phyloP scores from a whole-genome alignment of 2,888 invertebrate species.

The Papilio gigon region DNA sequence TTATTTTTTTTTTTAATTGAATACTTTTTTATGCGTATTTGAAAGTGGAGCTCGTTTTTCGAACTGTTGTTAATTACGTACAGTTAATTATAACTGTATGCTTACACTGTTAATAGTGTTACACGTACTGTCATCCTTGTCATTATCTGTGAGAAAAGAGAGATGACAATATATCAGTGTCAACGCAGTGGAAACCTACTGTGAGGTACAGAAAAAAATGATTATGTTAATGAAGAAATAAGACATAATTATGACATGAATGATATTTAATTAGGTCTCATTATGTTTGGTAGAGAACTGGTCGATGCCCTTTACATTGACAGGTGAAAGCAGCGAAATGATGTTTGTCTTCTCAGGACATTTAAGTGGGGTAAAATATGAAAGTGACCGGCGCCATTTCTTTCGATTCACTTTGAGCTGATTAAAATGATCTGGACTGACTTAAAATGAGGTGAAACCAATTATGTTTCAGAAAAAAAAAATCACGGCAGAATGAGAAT shows the following conservation, averaged over 20 bases:
- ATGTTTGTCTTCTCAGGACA: slow-evolving; percentile 32
- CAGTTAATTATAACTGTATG: slow-evolving; percentile 8
- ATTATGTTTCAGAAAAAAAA: not conserved
- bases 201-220: not conserved
- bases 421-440: slow-evolving; percentile 14
- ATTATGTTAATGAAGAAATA: slow-evolving; percentile 21
- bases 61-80: slow-evolving; percentile 16
- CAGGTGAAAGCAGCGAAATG: slow-evolving; percentile 38
- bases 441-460: not conserved
- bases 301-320: slow-evolving; percentile 38
- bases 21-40: not conserved
- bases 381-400: slow-evolving; percentile 27
- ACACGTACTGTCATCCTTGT: not conserved
- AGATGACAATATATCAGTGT: slow-evolving; percentile 9
- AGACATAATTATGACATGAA: slow-evolving; percentile 44
- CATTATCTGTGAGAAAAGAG: slow-evolving; percentile 2
- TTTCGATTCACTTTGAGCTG: slow-evolving; percentile 19
- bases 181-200: slow-evolving; percentile 3
- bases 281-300: slow-evolving; percentile 42
- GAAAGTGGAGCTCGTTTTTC: slow-evolving; percentile 14
- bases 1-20: not conserved
- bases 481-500: not conserved
- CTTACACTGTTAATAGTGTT: not conserved
- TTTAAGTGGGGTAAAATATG: slow-evolving; percentile 37
- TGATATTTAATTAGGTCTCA: slow-evolving; percentile 48